Conservation (phyloP, 2,113 vertebrate species). For the Lycocorax pyrrhopterus region DNA sequence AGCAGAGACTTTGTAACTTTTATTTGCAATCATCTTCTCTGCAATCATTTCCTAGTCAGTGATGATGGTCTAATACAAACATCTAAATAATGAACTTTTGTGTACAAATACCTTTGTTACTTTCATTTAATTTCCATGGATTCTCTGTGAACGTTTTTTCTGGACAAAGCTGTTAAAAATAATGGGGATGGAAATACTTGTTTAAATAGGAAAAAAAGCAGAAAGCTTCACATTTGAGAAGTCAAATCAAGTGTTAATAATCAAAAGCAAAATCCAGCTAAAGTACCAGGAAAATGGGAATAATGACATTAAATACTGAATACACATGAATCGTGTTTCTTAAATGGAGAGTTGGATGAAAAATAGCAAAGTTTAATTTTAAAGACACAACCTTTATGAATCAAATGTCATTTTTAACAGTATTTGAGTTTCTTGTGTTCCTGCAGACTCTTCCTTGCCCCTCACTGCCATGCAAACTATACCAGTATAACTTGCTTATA, state of each 20-base stretch:
- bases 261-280: background rate
- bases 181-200: background rate
- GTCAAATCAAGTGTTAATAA: background rate
- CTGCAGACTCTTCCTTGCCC: background rate
- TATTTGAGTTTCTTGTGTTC: background rate
- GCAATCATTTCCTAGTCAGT: background rate
- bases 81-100: background rate
- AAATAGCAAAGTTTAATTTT: background rate
- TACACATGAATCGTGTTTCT: background rate
- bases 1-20: background rate
- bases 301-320: background rate
- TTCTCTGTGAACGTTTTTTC: background rate
- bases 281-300: background rate
- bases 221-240: background rate
- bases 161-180: background rate
- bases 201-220: background rate
- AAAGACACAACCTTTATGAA: background rate
- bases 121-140: background rate
- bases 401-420: constrained; percentile 5
- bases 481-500: background rate
- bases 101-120: background rate
- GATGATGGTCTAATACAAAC: background rate
- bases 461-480: background rate
- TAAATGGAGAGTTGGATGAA: background rate
- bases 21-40: background rate